Base-by-base conservation (phyloP, 1,140 invertebrate species). In the Magallana ariakensis region DNA sequence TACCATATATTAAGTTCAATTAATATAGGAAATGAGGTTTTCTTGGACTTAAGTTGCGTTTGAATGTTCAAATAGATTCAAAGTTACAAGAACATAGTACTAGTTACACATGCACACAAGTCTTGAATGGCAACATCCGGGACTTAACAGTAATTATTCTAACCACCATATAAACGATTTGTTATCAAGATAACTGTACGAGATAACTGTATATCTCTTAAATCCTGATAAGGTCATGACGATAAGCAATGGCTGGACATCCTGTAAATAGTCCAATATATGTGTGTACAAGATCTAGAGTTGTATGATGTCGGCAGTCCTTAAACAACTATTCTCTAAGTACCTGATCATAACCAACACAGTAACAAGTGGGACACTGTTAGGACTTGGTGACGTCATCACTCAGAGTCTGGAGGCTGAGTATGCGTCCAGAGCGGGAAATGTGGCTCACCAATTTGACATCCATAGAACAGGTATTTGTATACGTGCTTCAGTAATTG, bases 331-430 rank as follows among this genome's bases (percentile, higher is more conserved):
- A 33, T 92, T 92, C 84, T 84, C 82, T 15, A 91, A 89, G 66
- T 88, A 92, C 84, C 56, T 92, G 53, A 84, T 92, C 33, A n/a
- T 90, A 1, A 92, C 91, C 56, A 92, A 92, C 84, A 91, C 90
- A 54, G 83, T 85, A 11, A 90, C 90, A 0, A 85, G 87, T 83
- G 88, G 90, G 4, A 66, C 81, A 8, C 62, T 92, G 13, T 85
- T 92, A 13, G 88, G 62, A n/a, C 56, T 92, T 56, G 91, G 91
- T 33, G 92, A 92, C 83, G 84, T 85, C 80, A 85, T 92, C 33
- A 87, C 88, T 22, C 92, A 92, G 62, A 86, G 87, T 10, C 86
- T 92, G n/a, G 92, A 92, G 70, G 81, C 33, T 0, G 80, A 57
- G n/a, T 86, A 86, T 82, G 60, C 53, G 13, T 62, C 22, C 56